These are phyloP conservation scores for Engraulis encrasicolus DNA, from an alignment of 2,113 vertebrate species.

Conservation along the genomic window DNA sequence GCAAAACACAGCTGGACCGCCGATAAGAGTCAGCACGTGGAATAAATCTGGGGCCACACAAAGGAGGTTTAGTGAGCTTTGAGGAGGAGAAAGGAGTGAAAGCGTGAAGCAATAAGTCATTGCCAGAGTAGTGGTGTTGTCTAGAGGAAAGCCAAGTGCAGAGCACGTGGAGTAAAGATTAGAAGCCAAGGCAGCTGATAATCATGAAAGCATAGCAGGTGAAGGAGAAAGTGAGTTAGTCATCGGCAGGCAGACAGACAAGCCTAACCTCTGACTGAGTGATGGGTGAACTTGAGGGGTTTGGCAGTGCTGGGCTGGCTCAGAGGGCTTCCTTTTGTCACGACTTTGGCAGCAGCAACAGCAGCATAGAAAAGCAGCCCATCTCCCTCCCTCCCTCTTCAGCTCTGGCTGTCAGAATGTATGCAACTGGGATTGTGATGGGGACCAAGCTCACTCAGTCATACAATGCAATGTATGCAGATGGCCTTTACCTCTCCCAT, in stretches of 20 bases:
- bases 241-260: background rate
- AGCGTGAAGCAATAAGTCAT: conserved; percentile 13
- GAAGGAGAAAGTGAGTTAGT: background rate
- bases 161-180: background rate
- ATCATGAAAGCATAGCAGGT: background rate
- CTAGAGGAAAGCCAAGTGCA: background rate
- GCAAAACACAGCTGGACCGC: no score
- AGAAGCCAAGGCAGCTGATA: background rate
- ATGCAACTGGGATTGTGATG: background rate
- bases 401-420: background rate
- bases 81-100: background rate
- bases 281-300: background rate
- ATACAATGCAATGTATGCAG: background rate
- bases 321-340: background rate
- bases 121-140: background rate
- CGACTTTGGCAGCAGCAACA: background rate
- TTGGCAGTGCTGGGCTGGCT: background rate
- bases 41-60: conserved; percentile 25
- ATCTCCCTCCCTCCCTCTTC: no score
- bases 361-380: background rate
- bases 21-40: conserved; percentile 11
- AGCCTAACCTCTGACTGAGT: no score
- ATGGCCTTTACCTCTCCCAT: background rate
- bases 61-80: background rate
- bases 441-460: background rate